phyloP scores from a whole-genome alignment of 2,888 invertebrate genomes.

The Diachrysia chrysitis region DNA sequence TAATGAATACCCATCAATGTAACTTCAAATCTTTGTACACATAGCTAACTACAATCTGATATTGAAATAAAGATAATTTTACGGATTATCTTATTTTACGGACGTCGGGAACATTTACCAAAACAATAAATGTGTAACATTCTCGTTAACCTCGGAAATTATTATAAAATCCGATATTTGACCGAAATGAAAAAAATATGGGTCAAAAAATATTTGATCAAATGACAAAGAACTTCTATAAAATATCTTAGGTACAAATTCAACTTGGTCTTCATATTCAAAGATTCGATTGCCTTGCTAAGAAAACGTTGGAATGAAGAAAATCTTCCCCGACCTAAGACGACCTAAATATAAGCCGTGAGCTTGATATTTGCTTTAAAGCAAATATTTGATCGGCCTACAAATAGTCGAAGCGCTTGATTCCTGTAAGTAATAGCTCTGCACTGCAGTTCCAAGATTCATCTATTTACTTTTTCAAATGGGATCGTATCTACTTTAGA shows the following conservation, averaged over 20 bases:
- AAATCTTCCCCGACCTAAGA: slow-evolving; percentile 14
- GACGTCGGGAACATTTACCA: too few species aligned
- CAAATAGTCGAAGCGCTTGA: slow-evolving; percentile 23
- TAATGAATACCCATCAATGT: too few species aligned
- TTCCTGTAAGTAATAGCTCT: slow-evolving; percentile 7
- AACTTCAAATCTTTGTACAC: too few species aligned
- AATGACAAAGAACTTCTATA: neutral
- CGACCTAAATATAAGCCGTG: slow-evolving; percentile 29
- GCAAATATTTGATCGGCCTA: slow-evolving; percentile 35
- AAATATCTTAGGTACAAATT: neutral
- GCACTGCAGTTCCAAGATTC: neutral
- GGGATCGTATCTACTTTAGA: too few species aligned
- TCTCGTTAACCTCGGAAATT: too few species aligned
- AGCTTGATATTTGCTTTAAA: slow-evolving; percentile 2
- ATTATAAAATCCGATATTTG: neutral
- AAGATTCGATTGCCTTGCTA: neutral
- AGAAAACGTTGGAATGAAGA: slow-evolving; percentile 9
- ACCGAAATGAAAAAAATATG: neutral
- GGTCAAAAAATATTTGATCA: neutral
- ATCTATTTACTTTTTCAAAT: neutral
- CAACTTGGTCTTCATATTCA: neutral
- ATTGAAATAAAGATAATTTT: too few species aligned
- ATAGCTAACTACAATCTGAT: too few species aligned
- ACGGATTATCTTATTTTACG: too few species aligned
- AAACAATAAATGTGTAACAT: too few species aligned